Base-by-base conservation (phyloP, 1,140 invertebrate species). In the Penaeus chinensis region DNA sequence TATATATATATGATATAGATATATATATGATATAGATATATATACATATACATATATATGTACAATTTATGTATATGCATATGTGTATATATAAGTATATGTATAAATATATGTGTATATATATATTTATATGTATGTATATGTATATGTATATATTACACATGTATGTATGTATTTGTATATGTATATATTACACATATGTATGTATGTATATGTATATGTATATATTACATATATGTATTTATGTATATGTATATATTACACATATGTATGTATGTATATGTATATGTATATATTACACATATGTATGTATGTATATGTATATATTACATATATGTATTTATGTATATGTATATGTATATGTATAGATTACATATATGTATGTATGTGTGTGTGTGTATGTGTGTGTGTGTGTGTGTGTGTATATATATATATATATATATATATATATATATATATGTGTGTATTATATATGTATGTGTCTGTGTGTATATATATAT, bases 31-130 rank as follows among this genome's bases (percentile, higher is more conserved):
- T 32, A 32, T 32, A 32, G 0, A 42, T 77, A 77, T 77, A 77
- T 54, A 77, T 77, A 77, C 16, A 77, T 77, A 77, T 77, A 77
- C 13, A 77, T 54, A 77, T 77, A 77, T 77, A 77, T 77, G 13
- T 77, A 77, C 4, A 24, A 24, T 24, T 8, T 22, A 32, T 24
- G 0, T 22, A 76, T 22, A 76, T 4, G 13, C 4, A 32, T 20
- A 19, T 3, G 13, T 20, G 13, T 69, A 69, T 8, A 69, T 69
- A 69, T 69, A 69, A 7, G 13, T 69, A 69, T 8, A 69, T 69
- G 13, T 69, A 69, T 69, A 69, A 7, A 69, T 69, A 69, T 8
- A 69, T 69, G 13, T 69, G 13, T 69, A 69, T 69, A 69, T 69
- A 69, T 8, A 69, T 69, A 69, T 69, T 7, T 69, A 69, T 69